Base-by-base conservation (phyloP, 2,113 vertebrate genomes). In the Dunckerocampus dactyliophorus region DNA sequence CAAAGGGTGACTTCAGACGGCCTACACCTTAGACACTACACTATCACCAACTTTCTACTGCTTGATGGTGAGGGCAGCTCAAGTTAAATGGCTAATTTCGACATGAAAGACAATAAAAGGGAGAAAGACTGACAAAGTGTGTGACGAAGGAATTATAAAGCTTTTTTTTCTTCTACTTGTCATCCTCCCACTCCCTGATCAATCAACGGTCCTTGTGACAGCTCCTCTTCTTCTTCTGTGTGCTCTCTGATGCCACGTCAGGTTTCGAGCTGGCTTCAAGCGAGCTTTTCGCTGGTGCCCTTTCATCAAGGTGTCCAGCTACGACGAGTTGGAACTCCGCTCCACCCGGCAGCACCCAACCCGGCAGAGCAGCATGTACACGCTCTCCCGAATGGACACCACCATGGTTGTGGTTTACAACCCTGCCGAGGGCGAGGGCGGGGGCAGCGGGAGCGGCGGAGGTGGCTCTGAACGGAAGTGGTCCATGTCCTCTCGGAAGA, bases 191-290 rank as follows among this genome's bases (percentile, higher is more conserved):
- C 43, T 9, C 17, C 37, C 43, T 22, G 21, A 39, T 12, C 17
- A 54, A 8, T 2, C 37, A 4, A 8, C 34, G 47, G 1, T 2
- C 52, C 9, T 42, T 8, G 39, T n/a, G 43, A 39, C 52, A 9
- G 9, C 42, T 51, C 9, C 34, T 60, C 15, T 15, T 52, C 14
- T 15, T 28, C 24, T 34, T 34, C 12, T 15, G n/a, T 59, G 20
- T 47, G 21, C 19, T 14, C 11, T 19, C 60, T 28, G 8, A 13
- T 43, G 13, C 43, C 24, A 2, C 17, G 0, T 11, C 71, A 99
- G 97, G 82, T 99, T 99, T 74, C 91, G 97, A 57, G 95, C 94
- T 0, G 97, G 97, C 43, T 99, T 99, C 85, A 99, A 97, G 85
- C 78, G 80, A 65, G 97, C 92, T 0, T 95, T 99, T 63, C 92